Evolutionary conservation across 2,113 vertebrate species (phyloP).

Genomic region (Nicator chloris): DNA sequence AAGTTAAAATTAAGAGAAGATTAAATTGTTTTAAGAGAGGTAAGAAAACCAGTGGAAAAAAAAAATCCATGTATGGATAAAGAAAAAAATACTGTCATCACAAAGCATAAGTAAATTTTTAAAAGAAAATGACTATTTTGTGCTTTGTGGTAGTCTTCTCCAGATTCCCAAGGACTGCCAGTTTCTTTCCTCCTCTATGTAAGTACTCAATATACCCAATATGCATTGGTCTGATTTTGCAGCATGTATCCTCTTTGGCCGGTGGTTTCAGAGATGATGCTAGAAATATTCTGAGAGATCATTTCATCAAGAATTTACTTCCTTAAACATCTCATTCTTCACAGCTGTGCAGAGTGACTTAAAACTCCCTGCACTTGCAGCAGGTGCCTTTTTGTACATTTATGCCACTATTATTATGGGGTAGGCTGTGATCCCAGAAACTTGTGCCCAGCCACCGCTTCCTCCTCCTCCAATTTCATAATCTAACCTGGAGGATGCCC

Average conservation of each 20-base stretch:
- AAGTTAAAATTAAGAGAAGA: neutral
- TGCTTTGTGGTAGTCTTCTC: neutral
- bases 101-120: neutral
- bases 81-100: neutral
- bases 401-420: too few relatives aligned
- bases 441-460: neutral
- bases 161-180: neutral
- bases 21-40: neutral
- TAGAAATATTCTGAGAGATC: neutral
- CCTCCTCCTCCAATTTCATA: neutral
- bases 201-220: rapidly evolving
- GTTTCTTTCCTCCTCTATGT: neutral
- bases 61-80: neutral
- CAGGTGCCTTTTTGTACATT: rapidly evolving
- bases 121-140: neutral
- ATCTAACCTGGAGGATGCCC: neutral
- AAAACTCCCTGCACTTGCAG: neutral
- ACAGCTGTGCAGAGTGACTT: neutral
- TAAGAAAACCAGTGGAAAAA: neutral
- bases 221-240: neutral
- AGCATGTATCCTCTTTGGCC: neutral
- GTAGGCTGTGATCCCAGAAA: neutral
- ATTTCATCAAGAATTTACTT: neutral
- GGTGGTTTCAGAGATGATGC: neutral
- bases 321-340: neutral